phyloP scores from a whole-genome alignment of 2,888 invertebrate genomes.

The Branchellion lobata region DNA sequence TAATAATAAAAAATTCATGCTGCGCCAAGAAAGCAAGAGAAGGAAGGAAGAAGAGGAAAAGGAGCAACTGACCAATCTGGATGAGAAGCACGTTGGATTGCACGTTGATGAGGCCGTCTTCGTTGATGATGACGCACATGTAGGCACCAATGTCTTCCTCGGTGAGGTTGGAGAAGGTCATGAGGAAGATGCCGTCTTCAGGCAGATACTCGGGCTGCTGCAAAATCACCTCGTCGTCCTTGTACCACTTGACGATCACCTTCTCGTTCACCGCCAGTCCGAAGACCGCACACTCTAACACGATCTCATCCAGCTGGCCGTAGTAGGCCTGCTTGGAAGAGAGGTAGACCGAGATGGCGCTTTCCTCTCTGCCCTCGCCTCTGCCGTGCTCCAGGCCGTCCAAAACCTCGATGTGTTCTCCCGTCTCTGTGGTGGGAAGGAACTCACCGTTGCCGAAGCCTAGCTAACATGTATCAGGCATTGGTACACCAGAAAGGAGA shows the following conservation, averaged over 20 bases:
- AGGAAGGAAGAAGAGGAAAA: no score
- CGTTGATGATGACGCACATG: constrained; percentile 1
- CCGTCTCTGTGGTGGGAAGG: neutral
- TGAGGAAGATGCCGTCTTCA: constrained; percentile 20
- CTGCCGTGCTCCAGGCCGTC: neutral
- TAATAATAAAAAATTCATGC: neutral
- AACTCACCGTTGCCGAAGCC: neutral
- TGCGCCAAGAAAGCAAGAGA: no score
- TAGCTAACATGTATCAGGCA: no score
- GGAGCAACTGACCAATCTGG: neutral
- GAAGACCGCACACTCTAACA: neutral
- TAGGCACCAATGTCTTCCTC: constrained; percentile 19
- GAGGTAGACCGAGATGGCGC: neutral
- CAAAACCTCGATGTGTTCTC: neutral
- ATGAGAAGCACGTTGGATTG: neutral
- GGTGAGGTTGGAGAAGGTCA: constrained; percentile 15
- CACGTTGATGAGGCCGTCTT: neutral
- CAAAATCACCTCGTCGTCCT: constrained; percentile 16
- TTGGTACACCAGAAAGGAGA: no score
- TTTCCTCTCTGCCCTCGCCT: neutral
- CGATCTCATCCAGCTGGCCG: neutral
- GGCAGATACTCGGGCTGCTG: neutral
- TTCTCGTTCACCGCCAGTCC: neutral
- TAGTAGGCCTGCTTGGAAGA: neutral
- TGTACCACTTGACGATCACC: constrained; percentile 25